Conservation (phyloP, 2,888 invertebrate genomes). For the Entomobrya proxima region DNA sequence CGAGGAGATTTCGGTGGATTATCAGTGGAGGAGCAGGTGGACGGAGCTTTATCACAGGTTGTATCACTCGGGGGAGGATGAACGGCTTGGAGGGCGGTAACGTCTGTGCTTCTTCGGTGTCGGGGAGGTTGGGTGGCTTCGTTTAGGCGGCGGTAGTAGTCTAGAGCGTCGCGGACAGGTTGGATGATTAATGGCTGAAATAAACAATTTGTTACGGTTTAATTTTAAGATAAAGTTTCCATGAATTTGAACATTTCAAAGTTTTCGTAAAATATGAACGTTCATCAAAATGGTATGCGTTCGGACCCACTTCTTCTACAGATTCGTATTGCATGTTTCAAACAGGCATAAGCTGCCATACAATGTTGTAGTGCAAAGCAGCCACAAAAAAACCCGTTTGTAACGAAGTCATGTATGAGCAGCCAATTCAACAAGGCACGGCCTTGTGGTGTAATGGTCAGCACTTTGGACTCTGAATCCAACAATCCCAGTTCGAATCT, state of each 20-base stretch:
- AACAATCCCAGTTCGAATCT: conserved; percentile 71
- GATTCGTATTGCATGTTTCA: too few relatives aligned
- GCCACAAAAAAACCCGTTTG: neutral
- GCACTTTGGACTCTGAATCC: conserved; percentile 72
- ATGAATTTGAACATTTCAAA: too few relatives aligned
- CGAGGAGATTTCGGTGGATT: conserved; percentile 45
- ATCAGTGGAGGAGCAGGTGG: conserved; percentile 64
- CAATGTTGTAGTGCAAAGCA: too few relatives aligned
- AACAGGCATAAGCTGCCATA: too few relatives aligned
- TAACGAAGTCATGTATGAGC: conserved; percentile 4
- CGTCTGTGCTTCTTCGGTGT: conserved; percentile 81
- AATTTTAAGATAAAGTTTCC: neutral
- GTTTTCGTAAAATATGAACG: too few relatives aligned
- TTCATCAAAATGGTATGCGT: too few relatives aligned
- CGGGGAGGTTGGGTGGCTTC: conserved; percentile 82
- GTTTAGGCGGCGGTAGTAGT: conserved; percentile 82
- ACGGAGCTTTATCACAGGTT: conserved; percentile 74
- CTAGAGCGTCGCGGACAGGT: conserved; percentile 82
- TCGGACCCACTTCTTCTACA: too few relatives aligned
- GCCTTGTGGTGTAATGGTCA: conserved; percentile 70
- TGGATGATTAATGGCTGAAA: conserved; percentile 82
- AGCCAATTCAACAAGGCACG: neutral
- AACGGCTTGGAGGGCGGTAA: conserved; percentile 76
- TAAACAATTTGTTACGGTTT: conserved; percentile 44
- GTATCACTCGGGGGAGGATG: conserved; percentile 39